These are phyloP conservation scores for Petroica traversi DNA, from an alignment of 2,113 vertebrate genomes.

Conservation along the genomic window DNA sequence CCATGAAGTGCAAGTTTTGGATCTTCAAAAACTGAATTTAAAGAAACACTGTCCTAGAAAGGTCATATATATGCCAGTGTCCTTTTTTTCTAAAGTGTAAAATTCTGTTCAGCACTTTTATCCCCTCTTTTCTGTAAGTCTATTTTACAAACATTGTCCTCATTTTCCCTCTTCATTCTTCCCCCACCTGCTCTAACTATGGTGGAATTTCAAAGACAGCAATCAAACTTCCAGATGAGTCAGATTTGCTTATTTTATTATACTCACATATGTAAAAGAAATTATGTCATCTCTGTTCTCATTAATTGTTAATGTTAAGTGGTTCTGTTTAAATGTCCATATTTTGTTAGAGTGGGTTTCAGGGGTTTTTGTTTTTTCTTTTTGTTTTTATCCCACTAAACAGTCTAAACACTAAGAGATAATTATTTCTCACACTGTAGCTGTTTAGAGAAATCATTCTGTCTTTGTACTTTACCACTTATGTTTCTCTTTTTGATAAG, in stretches of 20 bases:
- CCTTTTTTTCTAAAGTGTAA: neutral
- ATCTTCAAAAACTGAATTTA: neutral
- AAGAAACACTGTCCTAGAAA: neutral
- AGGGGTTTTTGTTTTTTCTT: fast-evolving
- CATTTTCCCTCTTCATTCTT: neutral
- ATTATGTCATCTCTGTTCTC: slow-evolving; percentile 3
- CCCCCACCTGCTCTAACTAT: neutral
- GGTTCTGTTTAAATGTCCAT: slow-evolving; percentile 47
- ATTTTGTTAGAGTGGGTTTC: neutral
- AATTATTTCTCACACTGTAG: slow-evolving; percentile 4
- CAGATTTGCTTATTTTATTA: slow-evolving; percentile 45
- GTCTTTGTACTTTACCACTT: neutral
- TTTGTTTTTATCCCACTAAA: slow-evolving; percentile 20
- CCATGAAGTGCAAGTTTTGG: neutral
- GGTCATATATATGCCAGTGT: neutral
- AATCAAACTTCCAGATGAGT: slow-evolving; percentile 46
- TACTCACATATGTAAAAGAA: neutral
- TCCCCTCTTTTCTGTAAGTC: neutral
- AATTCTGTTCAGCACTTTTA: neutral
- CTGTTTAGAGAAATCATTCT: slow-evolving; percentile 32
- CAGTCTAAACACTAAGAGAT: slow-evolving; percentile 8
- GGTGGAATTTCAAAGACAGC: slow-evolving; percentile 53
- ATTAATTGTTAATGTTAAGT: slow-evolving; percentile 53
- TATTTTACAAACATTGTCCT: slow-evolving; percentile 5
- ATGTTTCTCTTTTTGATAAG: neutral